Conservation (phyloP, 2,888 invertebrate species). For the Cheiracanthium punctorium region DNA sequence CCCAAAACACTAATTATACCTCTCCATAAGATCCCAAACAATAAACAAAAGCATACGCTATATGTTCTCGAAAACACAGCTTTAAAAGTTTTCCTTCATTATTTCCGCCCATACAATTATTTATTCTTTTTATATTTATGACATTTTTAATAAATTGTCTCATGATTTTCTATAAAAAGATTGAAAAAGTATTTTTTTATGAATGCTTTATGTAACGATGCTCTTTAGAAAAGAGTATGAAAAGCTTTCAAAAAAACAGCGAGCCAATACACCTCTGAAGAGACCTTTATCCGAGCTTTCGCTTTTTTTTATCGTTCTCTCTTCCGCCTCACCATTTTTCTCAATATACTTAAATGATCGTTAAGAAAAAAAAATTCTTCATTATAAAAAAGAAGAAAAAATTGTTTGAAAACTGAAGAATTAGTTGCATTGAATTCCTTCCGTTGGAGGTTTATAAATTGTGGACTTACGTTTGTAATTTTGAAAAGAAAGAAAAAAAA, state of each 20-base stretch:
- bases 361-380: slow-evolving; percentile 16
- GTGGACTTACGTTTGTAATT: slow-evolving; percentile 43
- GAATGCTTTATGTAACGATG: not conserved
- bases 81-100: too few species aligned
- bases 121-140: too few species aligned
- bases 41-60: too few species aligned
- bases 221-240: not conserved
- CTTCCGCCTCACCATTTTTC: too few species aligned
- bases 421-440: slow-evolving; percentile 51
- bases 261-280: not conserved
- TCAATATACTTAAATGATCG: slow-evolving; percentile 57
- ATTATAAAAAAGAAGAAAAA: slow-evolving; percentile 11
- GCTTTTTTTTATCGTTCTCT: too few species aligned
- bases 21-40: too few species aligned
- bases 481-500: slow-evolving; percentile 30
- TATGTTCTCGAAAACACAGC: too few species aligned
- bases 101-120: too few species aligned
- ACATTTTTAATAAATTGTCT: too few species aligned
- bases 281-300: not conserved
- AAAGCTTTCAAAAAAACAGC: not conserved
- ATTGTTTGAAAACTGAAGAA: slow-evolving; percentile 49
- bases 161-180: too few species aligned
- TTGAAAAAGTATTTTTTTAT: too few species aligned
- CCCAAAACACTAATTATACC: too few species aligned
- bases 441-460: slow-evolving; percentile 47